phyloP scores from a whole-genome alignment of 2,797 vertebrate species.

The Petrocephalus schoutedeni region DNA sequence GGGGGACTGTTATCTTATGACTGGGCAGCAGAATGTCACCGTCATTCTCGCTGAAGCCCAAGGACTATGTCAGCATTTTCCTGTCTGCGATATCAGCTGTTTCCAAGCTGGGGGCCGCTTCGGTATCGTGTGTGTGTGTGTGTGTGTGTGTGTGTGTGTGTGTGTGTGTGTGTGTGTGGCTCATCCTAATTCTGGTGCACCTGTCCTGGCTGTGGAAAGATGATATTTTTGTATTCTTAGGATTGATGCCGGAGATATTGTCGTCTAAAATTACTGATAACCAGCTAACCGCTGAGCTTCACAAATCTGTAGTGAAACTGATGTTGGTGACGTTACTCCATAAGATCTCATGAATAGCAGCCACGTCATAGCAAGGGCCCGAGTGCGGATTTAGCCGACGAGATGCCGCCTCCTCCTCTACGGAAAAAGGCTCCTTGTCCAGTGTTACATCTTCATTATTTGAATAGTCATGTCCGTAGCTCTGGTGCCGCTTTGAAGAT shows the following conservation, averaged over 20 bases:
- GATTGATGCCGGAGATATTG: background rate
- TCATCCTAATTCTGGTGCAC: background rate
- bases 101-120: background rate
- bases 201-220: background rate
- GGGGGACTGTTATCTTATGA: constrained; percentile 5
- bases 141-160: no score
- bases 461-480: background rate
- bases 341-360: background rate
- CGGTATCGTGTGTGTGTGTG: no score
- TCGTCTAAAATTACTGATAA: background rate
- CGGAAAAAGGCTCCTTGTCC: background rate
- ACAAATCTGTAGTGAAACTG: background rate
- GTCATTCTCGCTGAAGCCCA: background rate
- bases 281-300: background rate
- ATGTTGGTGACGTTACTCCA: background rate
- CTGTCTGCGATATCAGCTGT: background rate
- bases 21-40: background rate
- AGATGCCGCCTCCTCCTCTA: background rate
- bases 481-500: background rate
- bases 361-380: background rate
- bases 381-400: background rate
- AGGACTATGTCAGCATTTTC: background rate
- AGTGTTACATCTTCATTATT: background rate
- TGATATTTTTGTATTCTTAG: background rate
- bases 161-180: no score